Base-by-base conservation (phyloP, 2,113 vertebrate species). In the Ploceus nigricollis region DNA sequence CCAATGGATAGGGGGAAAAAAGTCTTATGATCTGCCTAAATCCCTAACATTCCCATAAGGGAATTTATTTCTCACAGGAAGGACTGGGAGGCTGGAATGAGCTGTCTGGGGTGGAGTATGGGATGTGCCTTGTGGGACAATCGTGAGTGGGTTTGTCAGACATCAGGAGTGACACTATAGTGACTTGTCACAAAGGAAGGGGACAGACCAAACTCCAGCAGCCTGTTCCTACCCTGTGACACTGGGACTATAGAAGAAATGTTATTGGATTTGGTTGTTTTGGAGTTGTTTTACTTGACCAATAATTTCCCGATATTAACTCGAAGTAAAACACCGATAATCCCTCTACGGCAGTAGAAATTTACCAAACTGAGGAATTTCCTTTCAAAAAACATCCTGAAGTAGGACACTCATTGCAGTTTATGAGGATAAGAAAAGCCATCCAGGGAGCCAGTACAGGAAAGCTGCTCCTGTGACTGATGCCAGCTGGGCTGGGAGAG, bases 1-100 rank as follows among this genome's bases (percentile, higher is more conserved):
- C 13, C 8, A 25, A 30, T 6, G n/a, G 50, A 35, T 28, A 24
- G 7, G 1, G 4, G 3, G 4, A 0, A 4, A 5, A 37, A 40
- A 3, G 2, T 33, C 22, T 42, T 31, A 25, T 12, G 11, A 7
- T 39, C 9, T 50, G 8, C 13, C 15, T 60, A 42, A 78, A 63
- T 15, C 7, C 23, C 39, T 28, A 69, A 10, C 5, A 24, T n/a
- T 72, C 15, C 23, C 40, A 17, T 4, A 12, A 23, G 7, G 24
- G 79, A 37, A 3, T 17, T 73, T 27, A 19, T 83, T 81, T 58
- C 66, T 33, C 10, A 4, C 5, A 16, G 31, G 44, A 61, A 42
- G 42, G 28, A 18, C 5, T 28, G n/a, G 61, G 50, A 37, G 14
- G 35, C 28, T 75, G 79, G 42, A 37, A 57, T 21, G 39, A 50